Evolutionary conservation across 2,888 invertebrate species (phyloP).

Genomic region (Altica lythri): DNA sequence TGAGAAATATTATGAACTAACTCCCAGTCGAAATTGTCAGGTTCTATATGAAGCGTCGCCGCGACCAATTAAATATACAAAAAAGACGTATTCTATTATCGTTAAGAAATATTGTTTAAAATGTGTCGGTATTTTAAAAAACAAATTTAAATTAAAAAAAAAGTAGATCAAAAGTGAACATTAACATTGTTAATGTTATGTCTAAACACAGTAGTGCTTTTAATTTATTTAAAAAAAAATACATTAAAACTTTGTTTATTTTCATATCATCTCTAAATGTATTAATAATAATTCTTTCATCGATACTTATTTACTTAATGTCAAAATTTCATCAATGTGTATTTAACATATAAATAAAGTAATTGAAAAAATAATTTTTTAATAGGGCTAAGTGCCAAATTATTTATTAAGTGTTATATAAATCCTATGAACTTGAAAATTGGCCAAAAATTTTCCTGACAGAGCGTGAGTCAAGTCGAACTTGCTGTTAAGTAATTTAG

Average conservation of each 20-base stretch:
- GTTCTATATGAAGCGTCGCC: conserved; percentile 1
- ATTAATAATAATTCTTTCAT: too few species aligned
- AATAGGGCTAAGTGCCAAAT: conserved; percentile 21
- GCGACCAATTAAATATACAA: too few species aligned
- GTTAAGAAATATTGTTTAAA: too few species aligned
- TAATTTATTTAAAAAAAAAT: too few species aligned
- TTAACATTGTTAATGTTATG: too few species aligned
- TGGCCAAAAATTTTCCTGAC: conserved; percentile 35
- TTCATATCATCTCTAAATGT: too few species aligned
- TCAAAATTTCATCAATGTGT: not conserved
- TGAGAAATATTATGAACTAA: not conserved
- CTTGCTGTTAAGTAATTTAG: not conserved
- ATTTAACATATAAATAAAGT: conserved; percentile 7
- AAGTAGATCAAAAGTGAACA: too few species aligned
- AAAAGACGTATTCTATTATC: too few species aligned
- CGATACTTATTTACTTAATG: not conserved
- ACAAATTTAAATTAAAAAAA: too few species aligned
- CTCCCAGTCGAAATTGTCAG: not conserved
- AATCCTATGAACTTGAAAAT: conserved; percentile 34
- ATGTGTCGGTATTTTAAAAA: too few species aligned
- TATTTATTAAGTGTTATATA: conserved; percentile 35
- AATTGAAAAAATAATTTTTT: conserved; percentile 15
- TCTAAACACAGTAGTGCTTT: too few species aligned
- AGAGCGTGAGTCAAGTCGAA: conserved; percentile 30
- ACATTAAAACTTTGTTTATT: not conserved